These are phyloP conservation scores for Epizoanthus stellaris DNA, from an alignment of 92 coral and sea anemone species.

Conservation along the genomic window DNA sequence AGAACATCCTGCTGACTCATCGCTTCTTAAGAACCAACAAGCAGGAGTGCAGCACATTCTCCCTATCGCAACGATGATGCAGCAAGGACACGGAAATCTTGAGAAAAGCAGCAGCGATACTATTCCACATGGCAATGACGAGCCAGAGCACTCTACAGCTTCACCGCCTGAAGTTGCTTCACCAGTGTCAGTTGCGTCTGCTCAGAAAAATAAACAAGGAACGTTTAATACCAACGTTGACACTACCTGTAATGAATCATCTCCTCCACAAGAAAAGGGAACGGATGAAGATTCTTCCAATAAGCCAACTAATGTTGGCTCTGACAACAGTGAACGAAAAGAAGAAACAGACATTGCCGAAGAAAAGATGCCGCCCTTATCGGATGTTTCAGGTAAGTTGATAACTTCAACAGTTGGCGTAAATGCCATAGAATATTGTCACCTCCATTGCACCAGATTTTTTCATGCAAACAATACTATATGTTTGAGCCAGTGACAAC, in stretches of 20 bases:
- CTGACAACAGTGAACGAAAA: neutral
- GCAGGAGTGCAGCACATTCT: too few relatives aligned
- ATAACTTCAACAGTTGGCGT: neutral
- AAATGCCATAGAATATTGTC: too few relatives aligned
- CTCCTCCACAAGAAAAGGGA: neutral
- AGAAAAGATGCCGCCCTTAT: constrained; percentile 26
- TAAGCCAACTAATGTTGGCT: neutral
- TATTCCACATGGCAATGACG: neutral
- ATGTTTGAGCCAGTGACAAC: too few relatives aligned
- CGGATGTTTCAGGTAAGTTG: constrained; percentile 19
- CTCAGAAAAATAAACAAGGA: neutral
- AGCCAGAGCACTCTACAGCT: neutral
- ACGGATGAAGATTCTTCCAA: neutral
- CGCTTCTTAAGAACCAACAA: too few relatives aligned
- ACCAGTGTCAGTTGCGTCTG: neutral
- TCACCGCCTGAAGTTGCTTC: neutral
- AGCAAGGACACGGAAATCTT: too few relatives aligned
- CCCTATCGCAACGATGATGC: too few relatives aligned
- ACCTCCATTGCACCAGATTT: neutral
- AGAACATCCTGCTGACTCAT: too few relatives aligned
- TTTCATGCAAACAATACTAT: too few relatives aligned
- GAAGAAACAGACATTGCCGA: neutral
- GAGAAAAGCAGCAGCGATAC: too few relatives aligned
- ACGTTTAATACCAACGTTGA: neutral
- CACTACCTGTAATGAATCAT: too few relatives aligned